Conservation (phyloP, 2,888 invertebrate genomes). For the Cephus sareptanus region DNA sequence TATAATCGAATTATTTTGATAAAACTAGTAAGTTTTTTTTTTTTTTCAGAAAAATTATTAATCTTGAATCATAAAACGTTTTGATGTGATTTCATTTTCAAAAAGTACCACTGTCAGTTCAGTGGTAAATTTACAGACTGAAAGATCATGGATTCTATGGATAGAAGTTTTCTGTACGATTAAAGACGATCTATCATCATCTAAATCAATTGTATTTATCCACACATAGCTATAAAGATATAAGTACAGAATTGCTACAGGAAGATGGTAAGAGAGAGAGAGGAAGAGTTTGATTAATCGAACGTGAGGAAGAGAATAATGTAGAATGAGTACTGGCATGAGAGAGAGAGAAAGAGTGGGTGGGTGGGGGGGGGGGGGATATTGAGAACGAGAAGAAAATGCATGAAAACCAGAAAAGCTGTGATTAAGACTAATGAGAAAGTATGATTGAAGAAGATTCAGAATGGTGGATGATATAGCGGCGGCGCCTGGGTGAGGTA, state of each 20-base stretch:
- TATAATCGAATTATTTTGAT: background rate
- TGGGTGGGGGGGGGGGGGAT: constrained; percentile 5
- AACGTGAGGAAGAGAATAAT: background rate
- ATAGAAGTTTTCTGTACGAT: background rate
- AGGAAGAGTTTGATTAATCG: too few relatives aligned
- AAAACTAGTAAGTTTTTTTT: background rate
- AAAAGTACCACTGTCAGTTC: background rate
- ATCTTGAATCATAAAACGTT: background rate
- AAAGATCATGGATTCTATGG: background rate
- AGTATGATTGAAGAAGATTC: constrained; percentile 12
- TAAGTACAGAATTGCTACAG: background rate
- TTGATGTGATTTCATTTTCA: background rate
- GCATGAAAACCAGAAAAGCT: background rate
- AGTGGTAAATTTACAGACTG: background rate
- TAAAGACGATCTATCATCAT: background rate
- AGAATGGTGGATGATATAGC: constrained; percentile 37
- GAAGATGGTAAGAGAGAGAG: background rate
- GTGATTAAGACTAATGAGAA: background rate
- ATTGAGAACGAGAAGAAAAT: constrained; percentile 18
- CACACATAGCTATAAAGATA: background rate
- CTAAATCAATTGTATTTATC: background rate
- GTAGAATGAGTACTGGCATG: constrained; percentile 4
- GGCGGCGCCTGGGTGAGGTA: constrained; percentile 87
- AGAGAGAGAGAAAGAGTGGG: constrained; percentile 8
- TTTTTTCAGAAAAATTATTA: background rate